These are phyloP conservation scores for Leptinotarsa texana DNA, from an alignment of 1,140 invertebrate genomes.

Conservation along the genomic window DNA sequence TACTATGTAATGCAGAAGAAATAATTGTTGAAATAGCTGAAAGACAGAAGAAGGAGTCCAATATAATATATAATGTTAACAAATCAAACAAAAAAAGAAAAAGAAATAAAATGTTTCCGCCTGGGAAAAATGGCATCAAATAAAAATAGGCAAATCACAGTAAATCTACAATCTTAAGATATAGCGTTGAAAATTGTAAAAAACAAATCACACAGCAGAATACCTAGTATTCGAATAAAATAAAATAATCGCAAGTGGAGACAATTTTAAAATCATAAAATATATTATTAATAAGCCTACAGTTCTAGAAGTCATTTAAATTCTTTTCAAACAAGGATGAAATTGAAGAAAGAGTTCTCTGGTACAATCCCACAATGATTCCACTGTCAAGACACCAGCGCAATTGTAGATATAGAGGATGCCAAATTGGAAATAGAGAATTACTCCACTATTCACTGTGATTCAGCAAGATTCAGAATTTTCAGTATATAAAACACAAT, in stretches of 20 bases:
- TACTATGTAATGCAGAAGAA: neutral
- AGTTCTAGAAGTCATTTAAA: too few relatives aligned
- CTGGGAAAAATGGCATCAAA: neutral
- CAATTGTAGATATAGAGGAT: neutral
- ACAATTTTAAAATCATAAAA: constrained; percentile 3
- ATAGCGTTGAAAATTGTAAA: neutral
- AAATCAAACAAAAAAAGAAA: neutral
- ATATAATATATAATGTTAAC: neutral
- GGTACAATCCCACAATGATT: neutral
- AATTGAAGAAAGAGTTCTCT: neutral
- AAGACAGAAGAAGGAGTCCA: neutral
- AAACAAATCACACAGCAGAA: neutral
- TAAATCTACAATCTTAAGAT: neutral
- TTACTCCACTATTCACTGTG: neutral
- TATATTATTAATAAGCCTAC: neutral
- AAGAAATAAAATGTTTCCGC: neutral
- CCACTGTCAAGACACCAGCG: neutral
- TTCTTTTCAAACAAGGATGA: neutral
- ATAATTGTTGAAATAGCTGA: neutral
- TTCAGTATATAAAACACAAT: neutral
- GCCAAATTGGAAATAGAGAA: neutral
- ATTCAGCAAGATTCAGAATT: neutral
- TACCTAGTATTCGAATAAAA: neutral
- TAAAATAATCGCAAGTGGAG: neutral
- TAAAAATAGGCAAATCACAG: neutral